These are phyloP conservation scores for Rhyacophila evoluta DNA, from an alignment of 2,888 invertebrate genomes.

Conservation along the genomic window DNA sequence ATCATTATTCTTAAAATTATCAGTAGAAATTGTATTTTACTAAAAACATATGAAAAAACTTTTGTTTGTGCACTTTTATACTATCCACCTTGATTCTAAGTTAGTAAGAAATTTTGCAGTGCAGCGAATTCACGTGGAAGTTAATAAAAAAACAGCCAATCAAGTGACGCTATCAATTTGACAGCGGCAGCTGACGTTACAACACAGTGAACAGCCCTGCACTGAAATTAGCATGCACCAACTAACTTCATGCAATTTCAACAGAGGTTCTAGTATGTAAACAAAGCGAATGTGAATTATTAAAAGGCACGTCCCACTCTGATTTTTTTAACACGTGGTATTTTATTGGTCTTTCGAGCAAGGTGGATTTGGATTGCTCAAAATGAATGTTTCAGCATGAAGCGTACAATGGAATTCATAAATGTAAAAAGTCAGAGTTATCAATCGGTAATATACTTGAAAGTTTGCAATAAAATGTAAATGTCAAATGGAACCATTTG, in stretches of 20 bases:
- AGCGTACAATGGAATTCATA: too few species aligned
- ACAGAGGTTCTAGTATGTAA: background rate
- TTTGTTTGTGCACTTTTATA: too few species aligned
- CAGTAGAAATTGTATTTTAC: too few species aligned
- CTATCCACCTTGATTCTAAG: background rate
- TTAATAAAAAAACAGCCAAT: background rate
- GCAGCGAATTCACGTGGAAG: background rate
- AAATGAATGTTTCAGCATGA: background rate
- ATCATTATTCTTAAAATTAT: too few species aligned
- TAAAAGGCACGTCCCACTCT: background rate
- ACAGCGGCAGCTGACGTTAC: background rate
- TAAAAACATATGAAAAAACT: too few species aligned
- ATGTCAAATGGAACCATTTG: too few species aligned
- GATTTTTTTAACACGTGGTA: too few species aligned
- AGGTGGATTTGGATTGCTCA: background rate
- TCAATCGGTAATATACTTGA: too few species aligned
- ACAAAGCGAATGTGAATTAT: background rate
- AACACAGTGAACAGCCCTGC: background rate
- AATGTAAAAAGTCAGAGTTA: too few species aligned
- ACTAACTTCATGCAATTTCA: background rate
- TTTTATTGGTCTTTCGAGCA: too few species aligned
- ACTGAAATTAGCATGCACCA: background rate
- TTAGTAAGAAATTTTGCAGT: background rate
- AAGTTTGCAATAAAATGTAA: too few species aligned
- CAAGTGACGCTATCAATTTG: background rate